These are phyloP conservation scores for Eulemur rufifrons DNA, from an alignment of 2,113 vertebrate species.

Conservation along the genomic window DNA sequence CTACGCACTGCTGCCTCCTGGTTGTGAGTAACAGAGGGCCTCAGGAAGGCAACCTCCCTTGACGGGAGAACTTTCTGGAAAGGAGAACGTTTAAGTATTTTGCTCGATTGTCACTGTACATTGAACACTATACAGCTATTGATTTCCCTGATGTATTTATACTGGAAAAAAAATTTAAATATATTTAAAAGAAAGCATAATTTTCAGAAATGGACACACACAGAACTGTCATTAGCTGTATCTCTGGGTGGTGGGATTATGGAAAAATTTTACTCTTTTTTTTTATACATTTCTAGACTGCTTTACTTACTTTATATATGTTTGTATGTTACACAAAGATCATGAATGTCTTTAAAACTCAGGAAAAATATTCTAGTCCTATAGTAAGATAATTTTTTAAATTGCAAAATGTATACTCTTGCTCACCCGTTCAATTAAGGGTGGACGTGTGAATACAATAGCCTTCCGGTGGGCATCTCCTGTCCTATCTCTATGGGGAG, in stretches of 20 bases:
- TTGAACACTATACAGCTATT: not conserved
- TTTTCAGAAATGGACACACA: not conserved
- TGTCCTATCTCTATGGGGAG: not conserved
- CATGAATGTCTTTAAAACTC: not conserved
- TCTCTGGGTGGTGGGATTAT: not conserved
- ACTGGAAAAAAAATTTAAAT: not conserved
- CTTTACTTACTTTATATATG: not conserved
- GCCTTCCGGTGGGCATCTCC: not conserved
- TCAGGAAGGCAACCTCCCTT: not conserved
- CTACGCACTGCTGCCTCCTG: no score
- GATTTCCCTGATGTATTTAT: not conserved
- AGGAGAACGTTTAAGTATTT: not conserved
- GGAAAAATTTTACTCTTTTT: not conserved
- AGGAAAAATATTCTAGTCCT: not conserved
- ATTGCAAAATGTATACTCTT: not conserved
- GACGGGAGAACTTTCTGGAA: not conserved
- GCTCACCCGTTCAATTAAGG: not conserved
- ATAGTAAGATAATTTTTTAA: not conserved
- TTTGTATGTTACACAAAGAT: not conserved
- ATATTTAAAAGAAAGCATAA: not conserved
- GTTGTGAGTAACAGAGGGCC: not conserved
- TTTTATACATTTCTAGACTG: not conserved
- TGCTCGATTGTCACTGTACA: no score
- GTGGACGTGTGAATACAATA: no score
- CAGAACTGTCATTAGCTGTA: not conserved